A percentile compares a stretch with the other conserved stretches of the same genome.
Conservation (phyloP, 2,113 vertebrate genomes). For the Chroicocephalus ridibundus region DNA sequence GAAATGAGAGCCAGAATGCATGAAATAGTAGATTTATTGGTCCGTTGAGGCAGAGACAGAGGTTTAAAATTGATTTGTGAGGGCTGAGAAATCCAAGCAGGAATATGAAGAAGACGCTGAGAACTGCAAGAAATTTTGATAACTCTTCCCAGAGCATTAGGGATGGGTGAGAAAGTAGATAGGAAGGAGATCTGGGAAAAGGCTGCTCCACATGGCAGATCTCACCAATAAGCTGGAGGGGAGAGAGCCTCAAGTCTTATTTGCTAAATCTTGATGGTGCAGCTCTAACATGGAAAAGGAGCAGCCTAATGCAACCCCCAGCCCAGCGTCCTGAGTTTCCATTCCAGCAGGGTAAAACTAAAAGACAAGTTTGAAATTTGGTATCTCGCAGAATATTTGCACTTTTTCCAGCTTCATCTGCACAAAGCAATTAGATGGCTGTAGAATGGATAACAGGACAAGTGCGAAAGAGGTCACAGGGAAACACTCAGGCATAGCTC, state of each 20-base stretch:
- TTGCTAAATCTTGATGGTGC: not conserved
- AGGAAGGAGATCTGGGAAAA: not conserved
- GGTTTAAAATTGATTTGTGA: not conserved
- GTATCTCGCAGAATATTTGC: not conserved
- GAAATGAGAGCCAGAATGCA: not conserved
- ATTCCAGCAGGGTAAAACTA: not conserved
- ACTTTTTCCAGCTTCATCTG: not conserved
- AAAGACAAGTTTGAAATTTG: not conserved
- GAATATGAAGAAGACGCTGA: not conserved
- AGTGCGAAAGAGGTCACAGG: not conserved
- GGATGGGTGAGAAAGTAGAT: not conserved
- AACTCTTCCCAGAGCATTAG: not conserved
- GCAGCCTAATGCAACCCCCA: no score
- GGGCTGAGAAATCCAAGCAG: not conserved
- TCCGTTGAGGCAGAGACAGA: not conserved
- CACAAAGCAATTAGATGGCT: not conserved
- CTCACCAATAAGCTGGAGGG: not conserved
- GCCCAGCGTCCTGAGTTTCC: not conserved
- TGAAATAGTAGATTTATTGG: not conserved
- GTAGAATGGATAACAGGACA: not conserved
- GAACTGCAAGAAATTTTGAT: not conserved
- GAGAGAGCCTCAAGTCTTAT: not conserved
- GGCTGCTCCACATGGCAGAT: not conserved
- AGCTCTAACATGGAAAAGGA: not conserved
- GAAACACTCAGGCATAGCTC: not conserved